Base-by-base conservation (phyloP, 2,113 vertebrate genomes). In the Nothoprocta perdicaria region DNA sequence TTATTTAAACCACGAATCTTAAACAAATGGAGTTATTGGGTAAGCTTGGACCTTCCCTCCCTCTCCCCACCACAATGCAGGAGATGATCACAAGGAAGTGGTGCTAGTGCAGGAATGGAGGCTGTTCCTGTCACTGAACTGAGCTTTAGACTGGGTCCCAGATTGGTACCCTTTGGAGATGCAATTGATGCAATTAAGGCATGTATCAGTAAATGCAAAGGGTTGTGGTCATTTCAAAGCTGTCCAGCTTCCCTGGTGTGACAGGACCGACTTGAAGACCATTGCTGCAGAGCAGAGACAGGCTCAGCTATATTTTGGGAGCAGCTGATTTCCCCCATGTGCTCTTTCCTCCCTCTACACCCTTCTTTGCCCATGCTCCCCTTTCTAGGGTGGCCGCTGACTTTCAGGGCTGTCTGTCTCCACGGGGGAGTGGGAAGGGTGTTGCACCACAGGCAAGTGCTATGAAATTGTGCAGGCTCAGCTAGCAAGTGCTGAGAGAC, bases 401-500 rank as follows among this genome's bases (percentile, higher is more conserved):
- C 31, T 33, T 27, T 46, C 57, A 45, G 90, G 46, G 31, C 52
- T 89, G 17, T 33, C 24, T 33, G 19, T 75, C n/a, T 23, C 6
- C 38, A 61, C 15, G 29, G 17, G 71, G 58, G 5, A n/a, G 23
- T 15, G 40, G 22, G 19, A 46, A 33, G 29, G 29, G 38, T 84
- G 10, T 40, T 89, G 43, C 57, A 48, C 1, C 3, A 0, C 0
- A 8, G 11, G 19, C 26, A 26, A 21, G 38, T 78, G 74, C 43
- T 84, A 40, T 4, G 3, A 26, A 53, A 12, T 17, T 45, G 1
- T 29, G 9, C 17, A 35, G 33, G 22, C 19, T 82, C 66, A 61
- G 62, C 23, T 53, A 19, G 50, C 53, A 48, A 38, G 3, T 57
- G 61, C 74, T 68, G 67, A 65, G 29, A 53, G 13, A 8, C 57